Percentiles rank a stretch among this genome's conserved stretches.
Evolutionary conservation across 37 sponge, comb jelly and placozoan genomes (phyloP).

Genomic region (Corticium candelabrum): DNA sequence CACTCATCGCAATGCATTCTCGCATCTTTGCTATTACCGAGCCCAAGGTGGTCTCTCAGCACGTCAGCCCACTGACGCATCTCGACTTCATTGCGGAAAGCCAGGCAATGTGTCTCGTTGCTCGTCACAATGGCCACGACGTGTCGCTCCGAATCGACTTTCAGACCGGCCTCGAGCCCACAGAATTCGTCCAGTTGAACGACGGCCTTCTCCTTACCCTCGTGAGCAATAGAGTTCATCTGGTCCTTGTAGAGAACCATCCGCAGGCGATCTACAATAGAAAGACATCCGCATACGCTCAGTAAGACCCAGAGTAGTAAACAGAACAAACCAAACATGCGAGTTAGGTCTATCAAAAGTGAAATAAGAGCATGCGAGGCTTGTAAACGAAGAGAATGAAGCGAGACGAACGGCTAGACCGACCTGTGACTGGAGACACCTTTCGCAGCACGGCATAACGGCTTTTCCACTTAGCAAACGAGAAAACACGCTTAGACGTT

Average conservation of each 20-base stretch:
- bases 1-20: too few relatives aligned
- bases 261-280: background rate
- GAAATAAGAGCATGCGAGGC: too few relatives aligned
- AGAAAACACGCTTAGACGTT: background rate
- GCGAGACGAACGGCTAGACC: background rate
- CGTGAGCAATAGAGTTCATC: background rate
- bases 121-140: background rate
- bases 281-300: too few relatives aligned
- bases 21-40: too few relatives aligned
- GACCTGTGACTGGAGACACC: background rate
- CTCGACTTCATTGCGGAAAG: background rate
- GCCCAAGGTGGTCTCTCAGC: background rate
- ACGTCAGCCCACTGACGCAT: background rate
- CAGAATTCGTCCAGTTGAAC: background rate
- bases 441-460: background rate
- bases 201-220: constrained; percentile 1
- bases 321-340: too few relatives aligned
- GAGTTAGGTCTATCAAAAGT: too few relatives aligned
- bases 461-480: background rate
- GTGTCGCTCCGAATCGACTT: background rate
- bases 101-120: background rate
- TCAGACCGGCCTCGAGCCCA: background rate
- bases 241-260: constrained; percentile 5
- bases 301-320: too few relatives aligned
- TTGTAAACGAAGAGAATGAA: background rate